phyloP scores from a whole-genome alignment of 2,797 vertebrate species.

The Peromyscus aztecus region DNA sequence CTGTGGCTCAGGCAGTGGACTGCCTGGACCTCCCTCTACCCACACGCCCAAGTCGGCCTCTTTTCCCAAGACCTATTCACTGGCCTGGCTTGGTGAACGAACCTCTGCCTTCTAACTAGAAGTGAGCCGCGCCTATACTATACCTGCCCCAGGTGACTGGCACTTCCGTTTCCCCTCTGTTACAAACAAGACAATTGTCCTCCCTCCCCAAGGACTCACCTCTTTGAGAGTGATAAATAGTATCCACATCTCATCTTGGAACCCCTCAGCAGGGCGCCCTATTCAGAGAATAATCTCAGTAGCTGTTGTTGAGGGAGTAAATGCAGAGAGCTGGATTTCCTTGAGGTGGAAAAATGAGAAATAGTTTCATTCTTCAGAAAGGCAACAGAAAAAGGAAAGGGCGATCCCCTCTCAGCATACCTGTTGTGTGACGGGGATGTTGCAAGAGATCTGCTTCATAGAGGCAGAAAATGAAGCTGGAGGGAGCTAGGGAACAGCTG shows the following conservation, averaged over 20 bases:
- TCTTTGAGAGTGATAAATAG: neutral
- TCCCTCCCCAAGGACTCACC: neutral
- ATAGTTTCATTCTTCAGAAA: slow-evolving; percentile 43
- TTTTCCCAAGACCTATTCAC: slow-evolving; percentile 26
- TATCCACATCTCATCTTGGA: neutral
- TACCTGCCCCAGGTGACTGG: neutral
- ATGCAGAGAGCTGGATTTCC: slow-evolving; percentile 38
- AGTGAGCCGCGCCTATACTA: neutral
- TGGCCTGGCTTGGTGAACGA: neutral
- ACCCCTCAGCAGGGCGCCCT: neutral
- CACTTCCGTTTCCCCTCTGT: neutral
- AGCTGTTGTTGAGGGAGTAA: neutral
- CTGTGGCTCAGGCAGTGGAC: neutral
- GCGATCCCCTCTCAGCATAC: neutral
- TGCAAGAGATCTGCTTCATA: neutral
- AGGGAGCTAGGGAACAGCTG: neutral
- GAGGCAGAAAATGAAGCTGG: neutral
- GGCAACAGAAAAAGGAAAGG: neutral
- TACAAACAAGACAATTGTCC: neutral
- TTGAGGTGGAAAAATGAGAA: neutral
- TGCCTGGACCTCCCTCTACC: neutral
- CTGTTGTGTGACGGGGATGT: neutral
- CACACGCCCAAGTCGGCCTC: neutral
- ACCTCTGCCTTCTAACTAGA: neutral
- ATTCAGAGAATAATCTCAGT: neutral